Evolutionary conservation across 2,888 invertebrate species (phyloP).

Genomic region (Scaeva pyrastri): DNA sequence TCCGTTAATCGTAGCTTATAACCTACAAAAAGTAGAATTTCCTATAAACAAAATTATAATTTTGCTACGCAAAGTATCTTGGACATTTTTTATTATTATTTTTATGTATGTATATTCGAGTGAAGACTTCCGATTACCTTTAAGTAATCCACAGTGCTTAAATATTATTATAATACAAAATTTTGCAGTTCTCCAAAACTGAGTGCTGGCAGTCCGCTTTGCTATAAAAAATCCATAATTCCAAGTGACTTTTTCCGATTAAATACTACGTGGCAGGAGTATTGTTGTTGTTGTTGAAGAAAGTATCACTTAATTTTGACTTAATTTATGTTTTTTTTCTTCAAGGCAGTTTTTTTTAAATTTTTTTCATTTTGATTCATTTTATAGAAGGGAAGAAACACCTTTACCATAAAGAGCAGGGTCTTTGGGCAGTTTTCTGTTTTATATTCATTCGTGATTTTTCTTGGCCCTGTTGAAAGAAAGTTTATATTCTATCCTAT

Average conservation of each 20-base stretch:
- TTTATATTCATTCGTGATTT: slow-evolving; percentile 37
- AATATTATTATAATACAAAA: slow-evolving; percentile 71
- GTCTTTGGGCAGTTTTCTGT: slow-evolving; percentile 54
- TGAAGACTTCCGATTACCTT: slow-evolving; percentile 77
- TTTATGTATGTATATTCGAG: slow-evolving; percentile 69
- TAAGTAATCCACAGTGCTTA: slow-evolving; percentile 78
- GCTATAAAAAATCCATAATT: slow-evolving; percentile 41
- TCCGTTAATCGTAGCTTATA: slow-evolving; percentile 82
- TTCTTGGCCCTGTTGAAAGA: slow-evolving; percentile 39
- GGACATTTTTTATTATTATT: slow-evolving; percentile 31
- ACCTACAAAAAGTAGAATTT: slow-evolving; percentile 70
- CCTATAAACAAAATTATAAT: slow-evolving; percentile 78
- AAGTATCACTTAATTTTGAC: slow-evolving; percentile 40
- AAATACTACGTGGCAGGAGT: slow-evolving; percentile 76
- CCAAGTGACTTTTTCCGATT: slow-evolving; percentile 44
- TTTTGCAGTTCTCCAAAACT: slow-evolving; percentile 52
- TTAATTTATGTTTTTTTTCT: slow-evolving; percentile 23
- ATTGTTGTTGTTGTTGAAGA: slow-evolving; percentile 53
- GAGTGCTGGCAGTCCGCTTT: slow-evolving; percentile 32
- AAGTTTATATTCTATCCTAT: slow-evolving; percentile 54
- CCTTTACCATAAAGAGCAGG: slow-evolving; percentile 65
- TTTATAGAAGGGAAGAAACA: slow-evolving; percentile 56
- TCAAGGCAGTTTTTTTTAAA: slow-evolving; percentile 63
- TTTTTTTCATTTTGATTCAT: slow-evolving; percentile 23
- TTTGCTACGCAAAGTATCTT: slow-evolving; percentile 50